These are phyloP conservation scores for Chloromyia formosa DNA, from an alignment of 2,888 invertebrate species.

Conservation along the genomic window DNA sequence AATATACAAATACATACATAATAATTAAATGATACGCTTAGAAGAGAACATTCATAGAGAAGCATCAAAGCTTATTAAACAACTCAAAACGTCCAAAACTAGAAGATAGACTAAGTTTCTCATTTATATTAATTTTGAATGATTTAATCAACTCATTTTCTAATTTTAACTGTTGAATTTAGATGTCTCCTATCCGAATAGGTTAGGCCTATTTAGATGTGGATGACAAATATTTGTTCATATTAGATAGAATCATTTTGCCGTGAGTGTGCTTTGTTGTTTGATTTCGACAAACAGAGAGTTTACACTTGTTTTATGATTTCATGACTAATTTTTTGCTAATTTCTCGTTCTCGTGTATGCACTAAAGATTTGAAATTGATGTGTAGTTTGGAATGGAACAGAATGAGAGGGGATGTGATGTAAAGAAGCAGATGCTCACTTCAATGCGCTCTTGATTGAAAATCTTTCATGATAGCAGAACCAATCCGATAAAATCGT, in stretches of 20 bases:
- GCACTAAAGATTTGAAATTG: not conserved
- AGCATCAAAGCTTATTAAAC: not conserved
- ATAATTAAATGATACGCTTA: conserved; percentile 32
- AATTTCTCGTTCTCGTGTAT: not conserved
- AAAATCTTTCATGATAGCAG: no score
- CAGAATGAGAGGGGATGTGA: not conserved
- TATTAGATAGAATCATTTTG: conserved; percentile 1
- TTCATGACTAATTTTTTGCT: conserved; percentile 16
- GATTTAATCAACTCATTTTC: not conserved
- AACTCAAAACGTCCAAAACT: conserved; percentile 22
- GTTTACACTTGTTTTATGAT: conserved; percentile 36
- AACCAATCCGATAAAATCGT: no score
- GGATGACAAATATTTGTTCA: conserved; percentile 27
- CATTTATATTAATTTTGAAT: not conserved
- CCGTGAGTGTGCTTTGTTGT: conserved; percentile 41
- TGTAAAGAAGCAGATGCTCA: not conserved
- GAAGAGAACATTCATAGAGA: conserved; percentile 12
- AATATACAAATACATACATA: conserved; percentile 12
- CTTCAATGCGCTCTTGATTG: no score
- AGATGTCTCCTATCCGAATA: conserved; percentile 35
- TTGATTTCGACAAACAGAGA: conserved; percentile 39
- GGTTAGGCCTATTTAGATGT: conserved; percentile 21
- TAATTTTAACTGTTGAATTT: not conserved
- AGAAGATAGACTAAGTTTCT: conserved; percentile 32
- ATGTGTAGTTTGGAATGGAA: conserved; percentile 9